Evolutionary conservation across 2,888 invertebrate species (phyloP).

Genomic region (Itoplectis maculator): DNA sequence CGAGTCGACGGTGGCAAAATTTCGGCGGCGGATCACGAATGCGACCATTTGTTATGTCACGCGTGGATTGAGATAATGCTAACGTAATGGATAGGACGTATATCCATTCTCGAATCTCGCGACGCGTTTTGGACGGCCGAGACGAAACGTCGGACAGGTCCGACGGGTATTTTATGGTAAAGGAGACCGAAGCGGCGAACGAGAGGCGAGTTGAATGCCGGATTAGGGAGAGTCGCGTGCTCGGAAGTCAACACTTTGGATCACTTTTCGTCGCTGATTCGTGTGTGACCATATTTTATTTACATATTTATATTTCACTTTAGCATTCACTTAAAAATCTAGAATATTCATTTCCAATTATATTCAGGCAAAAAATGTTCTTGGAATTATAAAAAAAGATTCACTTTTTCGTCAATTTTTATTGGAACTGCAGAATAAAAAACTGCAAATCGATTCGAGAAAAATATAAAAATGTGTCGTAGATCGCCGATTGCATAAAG

Average conservation of each 20-base stretch:
- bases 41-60: background rate
- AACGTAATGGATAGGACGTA: background rate
- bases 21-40: background rate
- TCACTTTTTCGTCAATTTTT: too few species aligned
- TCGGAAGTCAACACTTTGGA: background rate
- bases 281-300: background rate
- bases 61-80: background rate
- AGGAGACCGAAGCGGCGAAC: background rate
- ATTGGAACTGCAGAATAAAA: too few species aligned
- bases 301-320: background rate
- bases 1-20: background rate
- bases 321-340: too few species aligned
- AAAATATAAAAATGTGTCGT: too few species aligned
- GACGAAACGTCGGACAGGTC: constrained; percentile 18
- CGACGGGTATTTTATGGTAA: constrained; percentile 3
- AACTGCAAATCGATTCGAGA: too few species aligned
- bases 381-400: too few species aligned
- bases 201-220: constrained; percentile 13
- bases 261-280: background rate
- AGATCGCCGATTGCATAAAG: too few species aligned
- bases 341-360: too few species aligned
- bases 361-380: too few species aligned
- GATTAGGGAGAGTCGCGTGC: constrained; percentile 20
- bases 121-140: constrained; percentile 5
- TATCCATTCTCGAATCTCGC: background rate